Evolutionary conservation across 2,888 invertebrate species (phyloP).

Genomic region (Apamea crenata): DNA sequence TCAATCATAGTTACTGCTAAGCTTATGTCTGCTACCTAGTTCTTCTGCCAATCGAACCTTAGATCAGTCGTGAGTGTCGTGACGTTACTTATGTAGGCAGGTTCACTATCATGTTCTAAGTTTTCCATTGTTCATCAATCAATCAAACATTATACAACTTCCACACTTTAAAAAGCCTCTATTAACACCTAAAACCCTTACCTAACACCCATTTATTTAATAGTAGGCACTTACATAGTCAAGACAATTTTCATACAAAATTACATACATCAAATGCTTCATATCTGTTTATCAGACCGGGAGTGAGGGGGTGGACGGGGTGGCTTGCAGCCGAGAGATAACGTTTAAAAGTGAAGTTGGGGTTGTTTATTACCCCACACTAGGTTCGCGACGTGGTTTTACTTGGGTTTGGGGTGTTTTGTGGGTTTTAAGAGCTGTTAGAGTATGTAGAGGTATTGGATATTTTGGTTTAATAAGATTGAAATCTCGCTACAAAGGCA

Average conservation of each 20-base stretch:
- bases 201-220: conserved; percentile 54
- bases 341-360: conserved; percentile 74
- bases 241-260: conserved; percentile 66
- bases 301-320: conserved; percentile 60
- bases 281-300: conserved; percentile 72
- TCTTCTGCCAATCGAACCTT: background rate
- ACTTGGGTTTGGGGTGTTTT: conserved; percentile 18
- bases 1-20: too few species aligned
- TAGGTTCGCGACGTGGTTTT: conserved; percentile 46
- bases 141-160: background rate
- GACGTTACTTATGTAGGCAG: too few species aligned
- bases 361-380: conserved; percentile 69
- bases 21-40: background rate
- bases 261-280: conserved; percentile 74
- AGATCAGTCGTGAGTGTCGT: background rate
- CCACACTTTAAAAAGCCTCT: background rate
- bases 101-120: background rate
- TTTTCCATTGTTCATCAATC: background rate
- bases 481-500: background rate
- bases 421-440: conserved; percentile 20
- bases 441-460: background rate
- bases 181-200: conserved; percentile 7
- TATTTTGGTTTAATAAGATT: background rate
- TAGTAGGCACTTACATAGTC: conserved; percentile 42
- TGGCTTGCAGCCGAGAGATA: conserved; percentile 75